Conservation (phyloP, 2,888 invertebrate genomes). For the Heliconius aoede region DNA sequence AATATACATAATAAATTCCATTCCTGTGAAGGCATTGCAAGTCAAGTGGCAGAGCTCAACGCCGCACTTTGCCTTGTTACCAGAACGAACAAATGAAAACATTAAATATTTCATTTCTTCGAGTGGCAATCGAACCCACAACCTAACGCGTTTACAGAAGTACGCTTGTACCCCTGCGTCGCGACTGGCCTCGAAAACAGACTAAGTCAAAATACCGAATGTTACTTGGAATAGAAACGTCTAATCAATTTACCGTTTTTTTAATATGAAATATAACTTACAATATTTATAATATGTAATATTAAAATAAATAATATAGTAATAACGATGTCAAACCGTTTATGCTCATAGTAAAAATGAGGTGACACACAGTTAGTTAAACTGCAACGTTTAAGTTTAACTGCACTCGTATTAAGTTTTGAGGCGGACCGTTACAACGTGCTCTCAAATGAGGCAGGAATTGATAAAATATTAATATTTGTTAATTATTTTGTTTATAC, state of each 20-base stretch:
- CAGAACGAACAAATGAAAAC: too few relatives aligned
- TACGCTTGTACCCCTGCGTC: too few relatives aligned
- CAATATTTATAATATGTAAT: constrained; percentile 8
- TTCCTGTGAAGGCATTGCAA: too few relatives aligned
- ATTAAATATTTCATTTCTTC: too few relatives aligned
- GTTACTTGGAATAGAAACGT: neutral
- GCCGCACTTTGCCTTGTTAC: too few relatives aligned
- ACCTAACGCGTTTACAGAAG: too few relatives aligned
- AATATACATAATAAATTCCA: neutral
- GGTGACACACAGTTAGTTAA: constrained; percentile 24
- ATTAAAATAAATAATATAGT: constrained; percentile 21
- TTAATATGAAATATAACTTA: neutral
- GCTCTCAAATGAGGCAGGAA: constrained; percentile 2
- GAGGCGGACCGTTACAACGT: constrained; percentile 19
- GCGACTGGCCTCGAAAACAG: too few relatives aligned
- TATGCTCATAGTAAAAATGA: constrained; percentile 7
- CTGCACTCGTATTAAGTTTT: constrained; percentile 22
- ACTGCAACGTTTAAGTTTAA: constrained; percentile 18
- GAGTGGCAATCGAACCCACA: too few relatives aligned
- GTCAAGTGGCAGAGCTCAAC: too few relatives aligned
- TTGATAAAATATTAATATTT: constrained; percentile 9
- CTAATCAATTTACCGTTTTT: constrained; percentile 2
- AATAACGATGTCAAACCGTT: constrained; percentile 13
- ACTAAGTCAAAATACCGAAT: too few relatives aligned
- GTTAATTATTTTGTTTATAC: constrained; percentile 4